Base-by-base conservation (phyloP, 2,888 invertebrate species). In the Rhorus exstirpatorius region DNA sequence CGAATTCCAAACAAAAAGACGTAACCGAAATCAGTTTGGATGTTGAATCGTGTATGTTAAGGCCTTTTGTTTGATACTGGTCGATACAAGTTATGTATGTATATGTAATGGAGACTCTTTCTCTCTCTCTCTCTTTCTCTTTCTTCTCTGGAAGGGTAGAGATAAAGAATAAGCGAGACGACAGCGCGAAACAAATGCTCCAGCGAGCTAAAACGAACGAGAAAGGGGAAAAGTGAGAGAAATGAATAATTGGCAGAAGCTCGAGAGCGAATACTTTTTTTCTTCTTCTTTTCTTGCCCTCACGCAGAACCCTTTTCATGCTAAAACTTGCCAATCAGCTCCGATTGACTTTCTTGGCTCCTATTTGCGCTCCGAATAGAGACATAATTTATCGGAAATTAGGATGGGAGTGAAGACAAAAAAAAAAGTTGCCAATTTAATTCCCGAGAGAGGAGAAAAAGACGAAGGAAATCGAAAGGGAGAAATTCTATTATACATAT, bases 161-260 rank as follows among this genome's bases (percentile, higher is more conserved):
- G 19, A 10, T 31, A 63, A 70, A 67, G 53, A 68, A 41, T 19
- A 17, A 74, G 38, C 67, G 61, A 68, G 77, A 78, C 68, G 71
- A 68, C 55, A 74, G 72, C 19, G 38, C 19, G 74, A 78, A 74
- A 81, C 63, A 61, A 67, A 71, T 67, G 44, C 76, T 67, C 35
- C 19, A 6, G 55, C 41, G 49, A 76, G 75, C 49, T 49, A 35
- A 58, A 78, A 67, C 35, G 65, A 72, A 55, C 35, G 60, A 14
- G 17, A 71, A 61, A 55, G 46, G 38, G 51, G 41, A 78, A n/a
- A 65, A 51, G 71, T 46, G 65, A 76, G 71, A 71, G 55, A 76
- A 79, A 76, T 67, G 67, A 67, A 76, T 76, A 83, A 83, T 79
- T 79, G 79, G 70, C 60, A 41, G 44, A 70, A 63, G 77, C 75